Evolutionary conservation across 2,888 invertebrate species (phyloP), one percentile per base, ranked within the genome.

Genomic region (Ctenicera cuprea): DNA sequence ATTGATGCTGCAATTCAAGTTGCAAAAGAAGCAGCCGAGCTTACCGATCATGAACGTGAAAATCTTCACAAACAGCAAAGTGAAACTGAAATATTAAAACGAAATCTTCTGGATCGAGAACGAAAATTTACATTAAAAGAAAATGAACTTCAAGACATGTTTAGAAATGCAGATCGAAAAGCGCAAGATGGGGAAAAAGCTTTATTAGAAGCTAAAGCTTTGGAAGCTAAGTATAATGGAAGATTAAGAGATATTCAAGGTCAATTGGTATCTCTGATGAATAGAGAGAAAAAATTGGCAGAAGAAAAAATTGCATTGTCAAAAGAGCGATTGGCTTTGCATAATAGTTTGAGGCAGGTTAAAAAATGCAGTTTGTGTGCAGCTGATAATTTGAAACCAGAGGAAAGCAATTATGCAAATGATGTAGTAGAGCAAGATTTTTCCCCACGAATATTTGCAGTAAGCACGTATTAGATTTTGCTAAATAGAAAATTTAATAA

Each of bases 251-350:
- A 90, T 54, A 87, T 91, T 38, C 91, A 91, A 82, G 89, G 88
- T 73, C 91, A 91, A 74, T 88, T 90, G 1, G 85, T 88, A 2
- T 89, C 90, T 0, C 80, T 92, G 16, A 88, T 90, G 18, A 82
- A 85, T 11, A 87, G 91, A 78, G 91, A 92, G 76, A 91, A 91
- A 79, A 90, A 90, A 77, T 88, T 92, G 41, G 90, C 91, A 0
- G 90, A 88, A 82, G 91, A 92, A 79, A 91, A 92, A 83, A 89
- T 91, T 0, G 86, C 88, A 1, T 80, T 91, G 9, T 91, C 91
- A 0, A 89, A 90, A 78, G 91, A 92, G 81, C 87, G 91, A 77
- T 79, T 91, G 66, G 87, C 86, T 69, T 83, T 91, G 26, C 90
- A 91, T 75, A 90, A 89, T 54, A 88, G 89, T 70, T 86, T 87